Evolutionary conservation across 2,888 invertebrate species (phyloP).

Genomic region (Lepidocyrtinus sp.): DNA sequence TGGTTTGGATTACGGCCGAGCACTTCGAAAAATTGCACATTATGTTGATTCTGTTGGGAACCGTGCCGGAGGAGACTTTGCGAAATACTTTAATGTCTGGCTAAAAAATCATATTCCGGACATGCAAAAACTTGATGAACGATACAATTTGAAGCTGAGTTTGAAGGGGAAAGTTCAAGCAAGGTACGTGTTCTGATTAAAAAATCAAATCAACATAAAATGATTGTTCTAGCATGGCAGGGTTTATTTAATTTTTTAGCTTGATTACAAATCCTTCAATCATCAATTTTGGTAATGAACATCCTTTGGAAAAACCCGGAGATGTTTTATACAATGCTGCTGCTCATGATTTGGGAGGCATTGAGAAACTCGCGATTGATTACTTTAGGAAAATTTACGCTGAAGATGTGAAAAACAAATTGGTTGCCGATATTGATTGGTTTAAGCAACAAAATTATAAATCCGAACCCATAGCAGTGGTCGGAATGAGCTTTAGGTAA

Average conservation of each 20-base stretch:
- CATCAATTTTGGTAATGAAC: slow-evolving; percentile 9
- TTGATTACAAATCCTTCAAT: background rate
- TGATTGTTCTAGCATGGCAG: too few species aligned
- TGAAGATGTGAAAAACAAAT: background rate
- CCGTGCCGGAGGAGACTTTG: background rate
- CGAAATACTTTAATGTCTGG: slow-evolving; percentile 3
- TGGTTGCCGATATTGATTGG: background rate
- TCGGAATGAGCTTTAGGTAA: slow-evolving; percentile 36
- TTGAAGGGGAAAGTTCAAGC: background rate
- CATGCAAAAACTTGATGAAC: background rate
- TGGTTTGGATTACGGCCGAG: background rate
- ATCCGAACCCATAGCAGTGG: slow-evolving; percentile 27
- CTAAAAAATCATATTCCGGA: background rate
- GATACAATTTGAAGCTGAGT: background rate
- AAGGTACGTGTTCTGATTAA: background rate
- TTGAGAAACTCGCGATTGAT: background rate
- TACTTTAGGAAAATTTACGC: background rate
- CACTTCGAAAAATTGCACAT: background rate
- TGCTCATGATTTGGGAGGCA: background rate
- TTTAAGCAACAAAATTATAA: background rate
- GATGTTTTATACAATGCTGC: background rate
- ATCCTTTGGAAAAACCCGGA: slow-evolving; percentile 2
- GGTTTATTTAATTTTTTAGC: background rate
- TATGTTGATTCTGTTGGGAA: background rate
- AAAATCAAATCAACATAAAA: background rate